These are phyloP conservation scores for Drosophila nr. perissopoda DNA, from an alignment of 2,888 invertebrate species.

Conservation along the genomic window DNA sequence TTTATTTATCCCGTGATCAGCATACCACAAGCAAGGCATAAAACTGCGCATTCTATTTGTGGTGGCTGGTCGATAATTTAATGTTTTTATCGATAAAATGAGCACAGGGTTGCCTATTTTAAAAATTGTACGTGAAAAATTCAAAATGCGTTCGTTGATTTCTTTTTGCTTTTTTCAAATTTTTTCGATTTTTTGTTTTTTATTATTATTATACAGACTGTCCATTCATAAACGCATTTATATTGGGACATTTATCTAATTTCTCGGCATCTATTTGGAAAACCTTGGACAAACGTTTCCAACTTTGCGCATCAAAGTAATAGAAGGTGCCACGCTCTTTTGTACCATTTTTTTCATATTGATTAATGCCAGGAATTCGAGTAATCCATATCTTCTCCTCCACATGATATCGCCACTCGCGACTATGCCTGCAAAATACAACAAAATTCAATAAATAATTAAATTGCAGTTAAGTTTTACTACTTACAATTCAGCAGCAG, in stretches of 20 bases:
- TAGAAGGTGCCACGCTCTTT: conserved; percentile 99
- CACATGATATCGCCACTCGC: conserved; percentile 99
- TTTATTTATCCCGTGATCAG: not conserved
- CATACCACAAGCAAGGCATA: not conserved
- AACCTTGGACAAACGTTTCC: conserved; percentile 99
- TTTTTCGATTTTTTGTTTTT: conserved; percentile 77
- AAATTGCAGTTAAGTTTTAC: not conserved
- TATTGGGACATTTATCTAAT: conserved; percentile 91
- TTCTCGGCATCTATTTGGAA: conserved; percentile 99
- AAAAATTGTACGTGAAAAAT: not conserved
- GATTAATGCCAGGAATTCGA: conserved; percentile 96
- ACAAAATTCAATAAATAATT: not conserved
- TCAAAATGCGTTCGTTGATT: not conserved
- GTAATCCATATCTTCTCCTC: conserved; percentile 99
- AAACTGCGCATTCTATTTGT: not conserved
- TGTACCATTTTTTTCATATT: conserved; percentile 96
- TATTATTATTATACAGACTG: conserved; percentile 86
- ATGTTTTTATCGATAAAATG: not conserved
- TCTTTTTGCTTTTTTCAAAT: conserved; percentile 75
- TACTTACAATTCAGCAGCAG: conserved; percentile 97
- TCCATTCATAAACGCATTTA: conserved; percentile 85
- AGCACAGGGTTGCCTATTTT: not conserved
- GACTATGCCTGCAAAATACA: conserved; percentile 90
- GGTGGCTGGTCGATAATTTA: conserved; percentile 19
- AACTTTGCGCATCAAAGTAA: conserved; percentile 99